Evolutionary conservation across 2,797 vertebrate genomes (phyloP).

Genomic region (Ptychobarbus kaznakovi): DNA sequence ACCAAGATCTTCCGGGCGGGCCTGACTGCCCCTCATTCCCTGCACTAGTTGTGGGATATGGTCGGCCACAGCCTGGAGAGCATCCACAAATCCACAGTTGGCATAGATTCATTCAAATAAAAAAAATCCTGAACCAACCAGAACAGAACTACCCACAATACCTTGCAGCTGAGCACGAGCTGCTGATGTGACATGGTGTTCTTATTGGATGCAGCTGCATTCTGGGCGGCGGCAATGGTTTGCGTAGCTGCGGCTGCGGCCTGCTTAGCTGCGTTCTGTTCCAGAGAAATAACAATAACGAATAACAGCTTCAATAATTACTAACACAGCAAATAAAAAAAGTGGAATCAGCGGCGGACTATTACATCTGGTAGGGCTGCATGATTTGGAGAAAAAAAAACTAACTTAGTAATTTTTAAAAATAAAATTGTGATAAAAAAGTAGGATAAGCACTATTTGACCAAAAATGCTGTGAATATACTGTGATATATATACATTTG

Average conservation of each 20-base stretch:
- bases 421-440: too few relatives aligned
- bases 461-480: background rate
- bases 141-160: conserved; percentile 63
- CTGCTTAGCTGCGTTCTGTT: conserved; percentile 95
- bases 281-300: conserved; percentile 49
- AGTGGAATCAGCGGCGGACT: background rate
- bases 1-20: conserved; percentile 93
- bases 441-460: background rate
- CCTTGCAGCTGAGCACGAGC: conserved; percentile 98
- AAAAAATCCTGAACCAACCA: background rate
- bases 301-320: conserved; percentile 17
- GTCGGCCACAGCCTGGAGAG: conserved; percentile 89
- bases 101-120: background rate
- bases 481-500: background rate
- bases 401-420: background rate
- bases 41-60: conserved; percentile 96
- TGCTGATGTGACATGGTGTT: conserved; percentile 95
- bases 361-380: background rate
- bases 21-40: conserved; percentile 94
- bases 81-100: background rate
- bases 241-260: conserved; percentile 97
- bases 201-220: conserved; percentile 95
- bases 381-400: background rate
- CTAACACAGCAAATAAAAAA: conserved; percentile 7
- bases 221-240: conserved; percentile 97